These are phyloP conservation scores for Mesocentrotus franciscanus DNA, from an alignment of 53 echinoderm and acorn worm species.

Conservation along the genomic window DNA sequence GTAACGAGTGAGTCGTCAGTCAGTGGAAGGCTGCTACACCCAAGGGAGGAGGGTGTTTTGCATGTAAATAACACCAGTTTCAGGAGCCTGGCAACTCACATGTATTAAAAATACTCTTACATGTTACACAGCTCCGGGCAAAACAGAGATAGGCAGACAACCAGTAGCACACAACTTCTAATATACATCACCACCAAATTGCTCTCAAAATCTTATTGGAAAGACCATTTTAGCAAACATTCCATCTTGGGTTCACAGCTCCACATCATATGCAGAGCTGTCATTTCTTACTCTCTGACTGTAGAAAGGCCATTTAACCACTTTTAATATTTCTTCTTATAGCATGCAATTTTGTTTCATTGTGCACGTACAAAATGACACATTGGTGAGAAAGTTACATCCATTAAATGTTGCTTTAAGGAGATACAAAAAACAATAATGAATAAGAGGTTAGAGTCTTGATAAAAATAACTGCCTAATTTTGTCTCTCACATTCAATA, in stretches of 20 bases:
- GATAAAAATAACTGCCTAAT: no score
- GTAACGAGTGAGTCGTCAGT: constrained; percentile 11
- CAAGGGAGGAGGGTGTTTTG: constrained; percentile 17
- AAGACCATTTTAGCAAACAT: neutral
- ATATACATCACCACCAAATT: neutral
- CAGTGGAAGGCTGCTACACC: neutral
- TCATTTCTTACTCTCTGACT: neutral
- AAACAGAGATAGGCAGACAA: neutral
- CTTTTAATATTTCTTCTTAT: neutral
- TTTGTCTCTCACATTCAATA: no score
- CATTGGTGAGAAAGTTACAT: no score
- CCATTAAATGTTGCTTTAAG: no score
- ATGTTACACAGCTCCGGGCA: neutral
- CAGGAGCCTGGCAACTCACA: constrained; percentile 15
- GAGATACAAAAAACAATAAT: no score
- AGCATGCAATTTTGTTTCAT: neutral
- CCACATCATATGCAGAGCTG: neutral
- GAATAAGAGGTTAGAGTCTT: no score
- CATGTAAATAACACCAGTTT: constrained; percentile 45
- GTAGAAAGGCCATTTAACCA: neutral
- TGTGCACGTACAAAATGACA: no score
- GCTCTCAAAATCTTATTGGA: neutral
- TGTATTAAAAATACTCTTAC: constrained; percentile 3
- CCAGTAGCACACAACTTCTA: neutral
- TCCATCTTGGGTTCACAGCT: neutral